Evolutionary conservation across 2,113 vertebrate species (phyloP).

Genomic region (Sprattus sprattus): DNA sequence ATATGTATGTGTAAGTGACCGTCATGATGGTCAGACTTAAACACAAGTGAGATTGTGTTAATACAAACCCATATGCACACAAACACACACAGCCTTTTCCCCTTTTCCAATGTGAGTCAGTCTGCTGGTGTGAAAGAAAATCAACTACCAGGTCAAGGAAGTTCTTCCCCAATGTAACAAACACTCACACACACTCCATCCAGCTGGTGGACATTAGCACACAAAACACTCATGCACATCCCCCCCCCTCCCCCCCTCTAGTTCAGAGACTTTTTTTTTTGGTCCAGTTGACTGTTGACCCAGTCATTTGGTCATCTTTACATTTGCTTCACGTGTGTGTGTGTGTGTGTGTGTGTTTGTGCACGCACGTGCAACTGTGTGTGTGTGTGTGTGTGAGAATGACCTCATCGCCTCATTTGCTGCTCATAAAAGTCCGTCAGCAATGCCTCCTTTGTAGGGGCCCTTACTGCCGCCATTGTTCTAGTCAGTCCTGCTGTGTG

Average conservation of each 20-base stretch:
- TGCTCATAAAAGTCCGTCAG: slow-evolving; percentile 1
- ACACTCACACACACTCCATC: background rate
- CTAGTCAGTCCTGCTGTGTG: background rate
- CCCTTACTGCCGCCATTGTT: background rate
- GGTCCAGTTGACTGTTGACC: background rate
- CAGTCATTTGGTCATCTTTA: background rate
- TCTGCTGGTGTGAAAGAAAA: background rate
- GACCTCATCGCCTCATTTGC: background rate
- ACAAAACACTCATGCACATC: background rate
- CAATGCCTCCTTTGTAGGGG: background rate
- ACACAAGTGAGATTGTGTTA: background rate
- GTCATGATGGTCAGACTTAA: background rate
- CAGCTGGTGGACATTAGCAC: slow-evolving; percentile 2
- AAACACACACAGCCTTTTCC: background rate
- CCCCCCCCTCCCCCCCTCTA: background rate
- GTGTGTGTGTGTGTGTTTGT: background rate
- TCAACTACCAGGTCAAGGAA: background rate
- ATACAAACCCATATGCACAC: background rate
- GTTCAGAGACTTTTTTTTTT: background rate
- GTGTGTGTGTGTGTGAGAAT: background rate
- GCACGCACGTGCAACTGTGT: background rate
- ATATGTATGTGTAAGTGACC: background rate
- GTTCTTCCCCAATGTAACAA: background rate
- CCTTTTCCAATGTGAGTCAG: background rate
- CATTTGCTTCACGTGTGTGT: background rate